Evolutionary conservation across 2,113 vertebrate species (phyloP).

Genomic region (Tyto alba): DNA sequence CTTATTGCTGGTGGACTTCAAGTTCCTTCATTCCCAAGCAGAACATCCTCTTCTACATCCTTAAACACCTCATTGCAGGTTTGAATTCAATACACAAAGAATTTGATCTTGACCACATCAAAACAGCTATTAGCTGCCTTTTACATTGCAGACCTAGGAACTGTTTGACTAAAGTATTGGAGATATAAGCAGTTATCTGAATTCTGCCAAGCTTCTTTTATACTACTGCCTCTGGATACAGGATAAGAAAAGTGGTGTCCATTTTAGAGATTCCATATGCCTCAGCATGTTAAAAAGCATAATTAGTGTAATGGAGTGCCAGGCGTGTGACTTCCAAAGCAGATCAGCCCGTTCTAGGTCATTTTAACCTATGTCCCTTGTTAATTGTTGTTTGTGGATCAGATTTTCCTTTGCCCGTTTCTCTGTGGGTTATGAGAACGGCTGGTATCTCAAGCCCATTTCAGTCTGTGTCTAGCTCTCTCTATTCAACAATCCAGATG

Average conservation of each 20-base stretch:
- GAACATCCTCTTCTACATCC: not conserved
- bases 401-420: not conserved
- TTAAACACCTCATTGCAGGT: not conserved
- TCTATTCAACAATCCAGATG: not conserved
- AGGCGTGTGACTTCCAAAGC: not conserved
- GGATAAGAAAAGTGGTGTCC: not conserved
- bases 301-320: not conserved
- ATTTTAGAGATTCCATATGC: not conserved
- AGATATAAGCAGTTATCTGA: fast-evolving
- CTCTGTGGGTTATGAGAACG: not conserved
- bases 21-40: not conserved
- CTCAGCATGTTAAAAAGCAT: fast-evolving
- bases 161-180: fast-evolving
- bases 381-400: not conserved
- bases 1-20: fast-evolving
- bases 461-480: not conserved
- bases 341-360: not conserved
- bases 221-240: not conserved
- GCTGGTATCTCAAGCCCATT: not conserved
- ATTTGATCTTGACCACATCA: not conserved
- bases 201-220: not conserved
- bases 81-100: not conserved
- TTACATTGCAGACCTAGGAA: not conserved
- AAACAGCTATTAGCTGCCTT: not conserved
- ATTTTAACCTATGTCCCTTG: not conserved